phyloP scores from a whole-genome alignment of 1,140 invertebrate species.

The Drosophila nebulosa region DNA sequence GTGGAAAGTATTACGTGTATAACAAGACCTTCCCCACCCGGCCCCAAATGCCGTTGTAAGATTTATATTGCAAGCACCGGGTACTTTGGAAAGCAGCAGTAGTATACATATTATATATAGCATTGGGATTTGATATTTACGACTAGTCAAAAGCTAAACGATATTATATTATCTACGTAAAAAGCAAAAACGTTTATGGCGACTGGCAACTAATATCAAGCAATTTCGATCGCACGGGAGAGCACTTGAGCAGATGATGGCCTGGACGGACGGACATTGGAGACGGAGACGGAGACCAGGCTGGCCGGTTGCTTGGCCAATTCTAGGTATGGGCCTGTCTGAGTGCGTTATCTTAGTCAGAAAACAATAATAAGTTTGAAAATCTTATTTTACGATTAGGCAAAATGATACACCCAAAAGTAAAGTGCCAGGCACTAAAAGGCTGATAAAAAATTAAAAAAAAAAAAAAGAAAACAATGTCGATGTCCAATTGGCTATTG shows the following conservation, averaged over 20 bases:
- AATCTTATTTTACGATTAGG: constrained; percentile 77
- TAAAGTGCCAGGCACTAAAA: constrained; percentile 56
- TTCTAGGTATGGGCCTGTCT: constrained; percentile 4
- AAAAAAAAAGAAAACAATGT: neutral
- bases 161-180: constrained; percentile 70
- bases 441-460: constrained; percentile 63
- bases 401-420: constrained; percentile 59
- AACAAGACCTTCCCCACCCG: no score
- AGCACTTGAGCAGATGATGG: constrained; percentile 53
- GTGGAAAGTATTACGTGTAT: neutral
- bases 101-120: constrained; percentile 42
- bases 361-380: constrained; percentile 64
- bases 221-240: constrained; percentile 38
- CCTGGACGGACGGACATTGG: constrained; percentile 3
- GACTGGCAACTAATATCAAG: constrained; percentile 45
- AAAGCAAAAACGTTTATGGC: constrained; percentile 51
- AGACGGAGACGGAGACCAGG: neutral
- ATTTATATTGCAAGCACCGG: constrained; percentile 27
- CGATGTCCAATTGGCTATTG: constrained; percentile 35
- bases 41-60: constrained; percentile 2
- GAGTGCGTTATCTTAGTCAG: constrained; percentile 59
- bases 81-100: constrained; percentile 21
- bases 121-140: constrained; percentile 71
- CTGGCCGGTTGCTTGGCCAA: constrained; percentile 18
- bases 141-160: constrained; percentile 66